A percentile compares a stretch with the other conserved stretches of the same genome.
These are phyloP conservation scores for Parochlus steinenii DNA, from an alignment of 2,888 invertebrate genomes.

Conservation along the genomic window DNA sequence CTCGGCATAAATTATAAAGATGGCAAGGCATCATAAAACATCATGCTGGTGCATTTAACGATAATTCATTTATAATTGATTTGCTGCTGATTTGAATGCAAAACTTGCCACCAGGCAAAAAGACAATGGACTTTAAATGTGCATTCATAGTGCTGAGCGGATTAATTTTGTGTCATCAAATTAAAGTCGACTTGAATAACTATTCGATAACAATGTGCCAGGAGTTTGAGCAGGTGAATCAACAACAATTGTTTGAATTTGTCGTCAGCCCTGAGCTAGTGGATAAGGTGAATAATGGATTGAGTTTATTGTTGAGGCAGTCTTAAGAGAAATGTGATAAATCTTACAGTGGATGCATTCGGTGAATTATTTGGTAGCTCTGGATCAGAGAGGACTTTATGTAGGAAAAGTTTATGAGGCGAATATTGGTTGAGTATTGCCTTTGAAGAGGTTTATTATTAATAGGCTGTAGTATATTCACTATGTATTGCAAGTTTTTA, in stretches of 20 bases:
- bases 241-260: constrained; percentile 7
- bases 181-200: constrained; percentile 7
- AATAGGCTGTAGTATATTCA: no score
- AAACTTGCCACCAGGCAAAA: no score
- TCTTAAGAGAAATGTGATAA: constrained; percentile 1
- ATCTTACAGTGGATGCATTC: constrained; percentile 16
- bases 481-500: no score
- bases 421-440: constrained; percentile 14
- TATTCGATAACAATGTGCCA: constrained; percentile 5
- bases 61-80: no score
- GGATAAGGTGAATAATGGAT: constrained; percentile 10
- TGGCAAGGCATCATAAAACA: no score
- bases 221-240: constrained; percentile 5
- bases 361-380: constrained; percentile 16
- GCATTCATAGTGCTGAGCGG: constrained; percentile 4
- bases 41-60: no score
- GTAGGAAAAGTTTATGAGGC: constrained; percentile 16
- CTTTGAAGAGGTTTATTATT: no score
- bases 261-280: constrained; percentile 4
- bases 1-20: no score
- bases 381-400: constrained; percentile 15
- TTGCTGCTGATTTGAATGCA: no score
- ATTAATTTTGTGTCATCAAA: constrained; percentile 1
- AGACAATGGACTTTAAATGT: constrained; percentile 10
- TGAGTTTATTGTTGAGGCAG: no score